phyloP scores from a whole-genome alignment of 2,888 invertebrate species.

The Platerodrilus igneus region DNA sequence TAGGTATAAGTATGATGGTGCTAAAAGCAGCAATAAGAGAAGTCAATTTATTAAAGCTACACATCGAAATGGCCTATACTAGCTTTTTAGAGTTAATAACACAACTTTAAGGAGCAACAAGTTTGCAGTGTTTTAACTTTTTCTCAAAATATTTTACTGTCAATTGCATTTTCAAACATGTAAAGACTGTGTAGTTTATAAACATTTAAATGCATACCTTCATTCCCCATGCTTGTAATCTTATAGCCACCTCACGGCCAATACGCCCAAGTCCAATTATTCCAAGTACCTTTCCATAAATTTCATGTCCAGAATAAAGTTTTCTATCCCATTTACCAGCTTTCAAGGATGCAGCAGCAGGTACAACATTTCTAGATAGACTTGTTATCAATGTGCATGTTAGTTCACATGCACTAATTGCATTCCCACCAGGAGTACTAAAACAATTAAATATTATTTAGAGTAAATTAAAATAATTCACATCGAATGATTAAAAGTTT shows the following conservation, averaged over 20 bases:
- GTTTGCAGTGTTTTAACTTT: no score
- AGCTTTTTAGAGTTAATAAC: no score
- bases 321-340: constrained; percentile 93
- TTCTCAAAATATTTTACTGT: no score
- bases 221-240: constrained; percentile 97
- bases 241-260: constrained; percentile 87
- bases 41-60: no score
- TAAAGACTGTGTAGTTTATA: not conserved
- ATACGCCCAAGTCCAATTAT: constrained; percentile 93
- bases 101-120: no score
- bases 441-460: no score
- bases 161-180: constrained; percentile 42
- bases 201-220: constrained; percentile 53
- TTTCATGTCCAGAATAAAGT: constrained; percentile 78
- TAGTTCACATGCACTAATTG: constrained; percentile 93
- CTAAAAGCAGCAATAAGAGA: no score
- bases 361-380: constrained; percentile 77
- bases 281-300: constrained; percentile 87
- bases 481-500: no score
- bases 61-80: no score
- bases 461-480: no score
- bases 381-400: constrained; percentile 86
- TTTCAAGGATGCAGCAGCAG: constrained; percentile 79
- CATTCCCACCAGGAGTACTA: constrained; percentile 94
- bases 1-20: no score